phyloP scores from a whole-genome alignment of 2,797 vertebrate species.

The Alauda arvensis region DNA sequence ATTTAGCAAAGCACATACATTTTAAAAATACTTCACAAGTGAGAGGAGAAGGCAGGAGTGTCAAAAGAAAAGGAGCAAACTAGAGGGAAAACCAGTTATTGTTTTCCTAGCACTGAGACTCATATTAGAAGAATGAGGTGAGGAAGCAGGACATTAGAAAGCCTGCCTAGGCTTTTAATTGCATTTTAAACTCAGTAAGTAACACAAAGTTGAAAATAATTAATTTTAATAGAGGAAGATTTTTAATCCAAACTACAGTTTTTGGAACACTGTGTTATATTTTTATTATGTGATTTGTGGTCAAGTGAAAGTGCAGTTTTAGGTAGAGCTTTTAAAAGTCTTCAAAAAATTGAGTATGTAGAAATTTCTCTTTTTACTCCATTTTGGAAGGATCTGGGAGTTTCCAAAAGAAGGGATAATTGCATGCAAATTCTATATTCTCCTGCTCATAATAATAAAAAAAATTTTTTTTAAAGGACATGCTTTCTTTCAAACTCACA shows the following conservation, averaged over 20 bases:
- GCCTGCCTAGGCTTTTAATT: background rate
- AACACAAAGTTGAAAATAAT: background rate
- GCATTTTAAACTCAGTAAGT: background rate
- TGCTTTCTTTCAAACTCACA: background rate
- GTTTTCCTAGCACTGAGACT: background rate
- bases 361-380: background rate
- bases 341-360: background rate
- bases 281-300: background rate
- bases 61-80: background rate
- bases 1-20: slow-evolving; percentile 14
- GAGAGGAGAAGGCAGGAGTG: background rate
- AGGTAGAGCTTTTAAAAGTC: background rate
- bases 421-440: background rate
- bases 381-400: background rate
- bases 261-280: background rate
- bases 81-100: background rate
- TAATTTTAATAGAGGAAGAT: background rate
- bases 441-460: background rate
- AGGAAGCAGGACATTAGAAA: background rate
- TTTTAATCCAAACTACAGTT: background rate
- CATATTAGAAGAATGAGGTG: background rate
- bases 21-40: slow-evolving; percentile 15
- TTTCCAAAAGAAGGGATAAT: background rate
- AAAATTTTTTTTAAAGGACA: background rate
- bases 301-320: background rate